Evolutionary conservation across 1,140 invertebrate genomes (phyloP).

Genomic region (Drosophila tristis): DNA sequence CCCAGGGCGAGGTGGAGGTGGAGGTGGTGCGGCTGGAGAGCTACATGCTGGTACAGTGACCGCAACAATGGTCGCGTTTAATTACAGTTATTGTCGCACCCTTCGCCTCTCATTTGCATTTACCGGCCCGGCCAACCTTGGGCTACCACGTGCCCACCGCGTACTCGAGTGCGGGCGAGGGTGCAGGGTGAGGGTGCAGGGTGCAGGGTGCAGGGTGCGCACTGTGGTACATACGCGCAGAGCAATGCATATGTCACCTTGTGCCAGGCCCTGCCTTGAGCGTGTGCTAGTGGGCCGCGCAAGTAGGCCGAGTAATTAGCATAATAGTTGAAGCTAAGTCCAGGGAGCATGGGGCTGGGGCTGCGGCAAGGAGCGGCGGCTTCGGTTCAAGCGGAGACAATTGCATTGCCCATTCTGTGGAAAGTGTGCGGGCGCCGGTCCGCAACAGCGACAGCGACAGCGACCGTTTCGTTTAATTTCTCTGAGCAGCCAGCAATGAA

Average conservation of each 20-base stretch:
- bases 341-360: background rate
- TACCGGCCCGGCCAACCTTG: conserved; percentile 1
- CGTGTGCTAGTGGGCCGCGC: background rate
- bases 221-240: too few relatives aligned
- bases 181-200: too few relatives aligned
- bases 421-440: conserved; percentile 16
- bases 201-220: too few relatives aligned
- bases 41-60: conserved; percentile 66
- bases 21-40: conserved; percentile 14
- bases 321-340: conserved; percentile 49
- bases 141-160: too few relatives aligned
- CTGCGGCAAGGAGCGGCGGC: background rate
- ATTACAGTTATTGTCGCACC: conserved; percentile 80
- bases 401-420: conserved; percentile 51
- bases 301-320: conserved; percentile 44
- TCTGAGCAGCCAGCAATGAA: conserved; percentile 69
- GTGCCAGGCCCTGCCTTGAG: too few relatives aligned
- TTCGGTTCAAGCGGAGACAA: conserved; percentile 37
- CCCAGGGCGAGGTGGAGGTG: conserved; percentile 10
- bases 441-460: background rate
- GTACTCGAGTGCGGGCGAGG: too few relatives aligned
- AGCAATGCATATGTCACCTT: too few relatives aligned
- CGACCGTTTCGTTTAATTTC: conserved; percentile 23
- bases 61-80: conserved; percentile 79
- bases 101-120: conserved; percentile 72